Evolutionary conservation across 2,888 invertebrate genomes (phyloP), one percentile per base, ranked within the genome.

Genomic region (Yponomeuta sedellus): DNA sequence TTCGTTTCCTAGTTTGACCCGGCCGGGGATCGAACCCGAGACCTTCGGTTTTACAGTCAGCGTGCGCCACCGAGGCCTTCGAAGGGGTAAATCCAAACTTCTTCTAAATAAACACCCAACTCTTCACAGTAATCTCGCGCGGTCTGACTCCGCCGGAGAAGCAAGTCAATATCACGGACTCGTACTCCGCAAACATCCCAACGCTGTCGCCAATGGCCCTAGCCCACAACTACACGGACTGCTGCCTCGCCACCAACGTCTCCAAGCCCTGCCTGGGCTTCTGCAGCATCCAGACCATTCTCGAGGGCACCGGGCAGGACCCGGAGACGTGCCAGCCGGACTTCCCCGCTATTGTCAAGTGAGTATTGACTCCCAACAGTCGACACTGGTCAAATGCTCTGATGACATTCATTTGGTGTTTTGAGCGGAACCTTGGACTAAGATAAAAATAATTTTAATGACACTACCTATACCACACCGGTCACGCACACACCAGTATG

Each of bases 271-370:
- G 97, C 77, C 91, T 96, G 67, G 96, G 96, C 63, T 97, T 96
- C 82, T 97, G 97, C 85, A 96, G 95, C 76, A 94, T 97, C 28
- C 95, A 96, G 77, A 94, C 94, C 66, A 95, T 95, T 68, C 80
- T 95, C 66, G 93, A 94, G 77, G 96, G 96, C 19, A 96, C 96
- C 0, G 96, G 96, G 3, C 94, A 95, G 75, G 96, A 96, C 75
- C 96, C 96, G 0, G 96, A 96, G 80, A 92, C 94, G 22, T 97
- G 97, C 76, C 96, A 97, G 81, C 91, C 92, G 22, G 96, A 96
- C 77, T 96, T 97, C 77, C 95, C 96, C 0, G 91, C 93, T 67
- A 96, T 97, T 72, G 96, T 97, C 57, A 91, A 87, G 91, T 91
- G 73, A 81, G 85, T 34, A 34, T 8, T 74, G 20, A 10, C 22